These are phyloP conservation scores for Lordiphosa fenestrarum DNA, from an alignment of 2,888 invertebrate genomes.

Conservation along the genomic window DNA sequence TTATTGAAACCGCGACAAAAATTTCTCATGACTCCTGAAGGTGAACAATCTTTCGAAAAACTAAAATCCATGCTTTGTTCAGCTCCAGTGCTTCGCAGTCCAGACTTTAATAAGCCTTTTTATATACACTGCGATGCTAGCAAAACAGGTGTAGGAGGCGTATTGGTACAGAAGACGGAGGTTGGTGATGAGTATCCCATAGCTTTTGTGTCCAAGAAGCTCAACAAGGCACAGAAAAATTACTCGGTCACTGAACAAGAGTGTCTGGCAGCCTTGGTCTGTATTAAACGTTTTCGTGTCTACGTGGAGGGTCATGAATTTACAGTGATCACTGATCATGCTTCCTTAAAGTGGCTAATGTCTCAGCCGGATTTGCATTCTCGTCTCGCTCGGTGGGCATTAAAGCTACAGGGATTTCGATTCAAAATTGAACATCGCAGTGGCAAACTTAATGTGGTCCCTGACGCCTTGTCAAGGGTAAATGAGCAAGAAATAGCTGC, in stretches of 20 bases:
- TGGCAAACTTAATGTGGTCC: conserved; percentile 47
- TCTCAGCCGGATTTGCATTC: conserved; percentile 42
- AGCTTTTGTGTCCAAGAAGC: not conserved
- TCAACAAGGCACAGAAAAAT: not conserved
- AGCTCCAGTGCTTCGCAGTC: conserved; percentile 3
- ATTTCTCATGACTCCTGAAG: not conserved
- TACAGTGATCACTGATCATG: conserved; percentile 50
- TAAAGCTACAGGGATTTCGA: conserved; percentile 49
- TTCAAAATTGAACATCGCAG: conserved; percentile 44
- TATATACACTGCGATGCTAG: conserved; percentile 4
- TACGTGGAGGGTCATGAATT: conserved; percentile 33
- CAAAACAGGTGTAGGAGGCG: conserved; percentile 1
- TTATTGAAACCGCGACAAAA: not conserved
- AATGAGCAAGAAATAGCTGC: conserved; percentile 11
- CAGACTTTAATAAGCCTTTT: not conserved
- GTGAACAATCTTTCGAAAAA: not conserved
- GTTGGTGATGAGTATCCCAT: conserved; percentile 1
- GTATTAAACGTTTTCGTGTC: not conserved
- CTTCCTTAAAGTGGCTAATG: conserved; percentile 55
- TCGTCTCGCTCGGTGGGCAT: conserved; percentile 55
- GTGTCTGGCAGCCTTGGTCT: too few species aligned
- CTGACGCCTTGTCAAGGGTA: conserved; percentile 54
- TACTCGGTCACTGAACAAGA: conserved; percentile 2
- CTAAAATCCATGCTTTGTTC: not conserved
- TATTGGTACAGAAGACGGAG: not conserved